Base-by-base conservation (phyloP, 2,888 invertebrate species). In the Morinoia aosen region DNA sequence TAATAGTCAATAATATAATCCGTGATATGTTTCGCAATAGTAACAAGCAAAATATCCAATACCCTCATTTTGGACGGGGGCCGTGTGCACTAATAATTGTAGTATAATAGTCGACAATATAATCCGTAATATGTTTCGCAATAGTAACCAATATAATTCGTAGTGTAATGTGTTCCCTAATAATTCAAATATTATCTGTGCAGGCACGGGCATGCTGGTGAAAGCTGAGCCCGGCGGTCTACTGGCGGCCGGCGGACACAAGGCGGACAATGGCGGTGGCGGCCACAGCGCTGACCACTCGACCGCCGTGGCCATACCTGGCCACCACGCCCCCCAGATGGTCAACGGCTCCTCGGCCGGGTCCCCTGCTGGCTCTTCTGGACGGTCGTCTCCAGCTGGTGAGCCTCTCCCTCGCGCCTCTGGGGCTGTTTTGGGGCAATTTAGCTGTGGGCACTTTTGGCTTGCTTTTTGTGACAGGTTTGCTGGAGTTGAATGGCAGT, bases 301-400 rank as follows among this genome's bases (percentile, higher is more conserved):
- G 93, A 19, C 93, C 57, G 93, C 93, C 33, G 93, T 93, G 93
- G 93, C 93, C 93, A 93, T 93, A 57, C 93, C 93, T 33, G 58
- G 93, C 93, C 93, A 93, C 33, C 93, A 93, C 19, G 11, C 58
- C 57, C n/a, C 93, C 33, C 93, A 93, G 95, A 58, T 95, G 95
- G 64, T 96, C 95, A 96, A 96, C 90, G 96, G 96, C 48, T 95
- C 96, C 8, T 96, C 96, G 40, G 95, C 95, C 58, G 96, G 95
- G 16, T 96, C 96, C 64, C 96, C 96, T 95, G 96, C 96, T 57
- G 96, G 96, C n/a, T 96, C 96, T 25, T 96, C 96, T 19, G 96
- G 96, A 40, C 96, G 96, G 88, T 96, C 96, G 14, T 96, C 96
- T 25, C 96, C 96, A 76, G 96, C 96, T 95, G 96, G 96, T 96